A percentile compares a stretch with the other conserved stretches of the same genome.
These are phyloP conservation scores for Rallus limicola DNA, from an alignment of 2,113 vertebrate species.

Conservation along the genomic window DNA sequence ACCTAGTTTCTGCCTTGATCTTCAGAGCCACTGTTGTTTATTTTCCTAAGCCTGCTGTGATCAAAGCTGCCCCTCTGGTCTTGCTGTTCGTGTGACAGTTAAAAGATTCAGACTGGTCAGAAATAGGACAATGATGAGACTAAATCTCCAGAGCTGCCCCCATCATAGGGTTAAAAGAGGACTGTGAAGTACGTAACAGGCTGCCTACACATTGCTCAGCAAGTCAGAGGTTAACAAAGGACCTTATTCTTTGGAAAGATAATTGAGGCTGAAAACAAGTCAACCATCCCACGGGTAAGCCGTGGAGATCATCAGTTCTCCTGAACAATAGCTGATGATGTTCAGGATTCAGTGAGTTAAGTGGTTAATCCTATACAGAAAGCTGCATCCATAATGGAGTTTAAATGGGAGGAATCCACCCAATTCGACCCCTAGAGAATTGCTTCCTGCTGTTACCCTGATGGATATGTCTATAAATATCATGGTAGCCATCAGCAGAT, in stretches of 20 bases:
- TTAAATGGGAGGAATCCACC: conserved; percentile 43
- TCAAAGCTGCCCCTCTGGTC: not conserved
- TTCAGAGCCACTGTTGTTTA: conserved; percentile 12
- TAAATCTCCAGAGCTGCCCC: not conserved
- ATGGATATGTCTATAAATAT: conserved; percentile 58
- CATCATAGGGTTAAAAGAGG: conserved; percentile 20
- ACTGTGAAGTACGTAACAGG: not conserved
- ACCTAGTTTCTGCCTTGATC: not conserved
- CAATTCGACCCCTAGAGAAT: conserved; percentile 34
- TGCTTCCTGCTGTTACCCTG: conserved; percentile 17
- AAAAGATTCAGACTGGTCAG: not conserved
- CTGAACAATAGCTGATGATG: conserved; percentile 43
- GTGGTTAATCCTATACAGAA: conserved; percentile 61
- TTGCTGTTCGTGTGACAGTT: not conserved
- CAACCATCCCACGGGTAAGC: conserved; percentile 33
- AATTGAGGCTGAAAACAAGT: conserved; percentile 51
- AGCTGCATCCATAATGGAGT: conserved; percentile 46
- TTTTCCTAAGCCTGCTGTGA: not conserved
- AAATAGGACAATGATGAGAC: not conserved
- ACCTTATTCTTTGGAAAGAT: conserved; percentile 41
- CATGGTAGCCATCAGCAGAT: conserved; percentile 31
- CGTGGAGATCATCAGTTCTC: conserved; percentile 26
- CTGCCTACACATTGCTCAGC: conserved; percentile 35
- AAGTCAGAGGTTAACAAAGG: conserved; percentile 64
- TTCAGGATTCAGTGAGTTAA: conserved; percentile 37